These are phyloP conservation scores for Streptopelia turtur DNA, from an alignment of 2,797 vertebrate species.

Conservation along the genomic window DNA sequence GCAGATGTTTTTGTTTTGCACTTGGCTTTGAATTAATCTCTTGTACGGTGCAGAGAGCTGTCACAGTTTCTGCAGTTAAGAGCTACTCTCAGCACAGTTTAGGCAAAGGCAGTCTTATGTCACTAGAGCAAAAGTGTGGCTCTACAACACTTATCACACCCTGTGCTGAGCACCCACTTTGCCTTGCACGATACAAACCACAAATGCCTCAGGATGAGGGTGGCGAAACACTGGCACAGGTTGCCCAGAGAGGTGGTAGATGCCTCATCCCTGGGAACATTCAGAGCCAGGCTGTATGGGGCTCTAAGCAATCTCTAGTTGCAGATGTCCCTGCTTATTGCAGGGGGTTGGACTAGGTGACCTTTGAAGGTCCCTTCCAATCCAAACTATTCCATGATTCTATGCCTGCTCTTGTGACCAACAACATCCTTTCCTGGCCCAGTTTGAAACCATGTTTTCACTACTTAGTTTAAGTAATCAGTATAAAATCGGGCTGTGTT, in stretches of 20 bases:
- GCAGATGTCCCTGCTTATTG: too few relatives aligned
- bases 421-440: not conserved
- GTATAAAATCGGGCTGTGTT: not conserved
- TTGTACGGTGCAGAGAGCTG: not conserved
- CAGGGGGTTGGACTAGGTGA: too few relatives aligned
- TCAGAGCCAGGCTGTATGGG: too few relatives aligned
- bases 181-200: too few relatives aligned
- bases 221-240: too few relatives aligned
- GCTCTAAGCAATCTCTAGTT: too few relatives aligned
- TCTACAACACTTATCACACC: not conserved
- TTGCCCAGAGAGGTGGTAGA: too few relatives aligned
- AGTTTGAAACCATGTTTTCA: not conserved
- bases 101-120: not conserved
- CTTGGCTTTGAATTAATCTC: conserved; percentile 22
- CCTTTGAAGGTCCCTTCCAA: too few relatives aligned
- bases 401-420: not conserved
- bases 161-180: not conserved
- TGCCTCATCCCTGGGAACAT: too few relatives aligned
- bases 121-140: not conserved
- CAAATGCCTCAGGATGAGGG: not conserved
- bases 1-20: conserved; percentile 29
- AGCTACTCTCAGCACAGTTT: not conserved
- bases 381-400: too few relatives aligned
- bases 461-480: not conserved
- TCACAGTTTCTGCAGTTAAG: not conserved